A percentile compares a stretch with the other conserved stretches of the same genome.
phyloP scores from a whole-genome alignment of 2,113 vertebrate species.

The Poeciliopsis prolifica region DNA sequence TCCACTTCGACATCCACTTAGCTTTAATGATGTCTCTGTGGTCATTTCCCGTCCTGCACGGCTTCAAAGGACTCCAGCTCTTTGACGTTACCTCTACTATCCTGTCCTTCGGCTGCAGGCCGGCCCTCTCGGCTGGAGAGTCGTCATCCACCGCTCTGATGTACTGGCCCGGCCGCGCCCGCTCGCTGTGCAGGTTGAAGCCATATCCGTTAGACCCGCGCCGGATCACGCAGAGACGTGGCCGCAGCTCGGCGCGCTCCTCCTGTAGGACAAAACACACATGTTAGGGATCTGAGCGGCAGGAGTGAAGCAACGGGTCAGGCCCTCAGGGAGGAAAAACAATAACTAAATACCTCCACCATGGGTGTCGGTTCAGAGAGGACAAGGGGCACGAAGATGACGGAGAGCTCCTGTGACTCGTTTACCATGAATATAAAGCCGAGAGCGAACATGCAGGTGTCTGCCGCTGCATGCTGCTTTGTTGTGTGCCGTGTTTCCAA shows the following conservation, averaged over 20 bases:
- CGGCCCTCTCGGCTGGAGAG: constrained; percentile 87
- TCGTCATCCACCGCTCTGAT: constrained; percentile 89
- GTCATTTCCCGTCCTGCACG: neutral
- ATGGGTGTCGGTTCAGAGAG: constrained; percentile 46
- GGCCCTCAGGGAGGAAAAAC: neutral
- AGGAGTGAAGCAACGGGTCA: neutral
- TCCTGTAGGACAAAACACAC: constrained; percentile 46
- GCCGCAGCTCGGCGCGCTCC: constrained; percentile 78
- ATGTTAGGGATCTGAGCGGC: neutral
- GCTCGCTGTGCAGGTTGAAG: constrained; percentile 98
- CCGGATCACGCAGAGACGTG: constrained; percentile 89
- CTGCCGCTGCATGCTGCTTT: constrained; percentile 64
- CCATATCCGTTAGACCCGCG: constrained; percentile 87
- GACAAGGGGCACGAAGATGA: constrained; percentile 74
- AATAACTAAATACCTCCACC: constrained; percentile 53
- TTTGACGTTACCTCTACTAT: constrained; percentile 86
- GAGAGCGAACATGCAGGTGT: constrained; percentile 68
- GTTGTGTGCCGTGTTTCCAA: constrained; percentile 47
- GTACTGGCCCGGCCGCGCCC: constrained; percentile 89
- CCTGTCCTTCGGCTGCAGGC: constrained; percentile 89
- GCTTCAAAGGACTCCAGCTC: neutral
- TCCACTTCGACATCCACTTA: neutral
- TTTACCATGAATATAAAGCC: constrained; percentile 71
- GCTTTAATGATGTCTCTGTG: neutral
- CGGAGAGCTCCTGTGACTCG: constrained; percentile 65